Conservation (phyloP, 2,113 vertebrate species). For the Cyprinodon tularosa region DNA sequence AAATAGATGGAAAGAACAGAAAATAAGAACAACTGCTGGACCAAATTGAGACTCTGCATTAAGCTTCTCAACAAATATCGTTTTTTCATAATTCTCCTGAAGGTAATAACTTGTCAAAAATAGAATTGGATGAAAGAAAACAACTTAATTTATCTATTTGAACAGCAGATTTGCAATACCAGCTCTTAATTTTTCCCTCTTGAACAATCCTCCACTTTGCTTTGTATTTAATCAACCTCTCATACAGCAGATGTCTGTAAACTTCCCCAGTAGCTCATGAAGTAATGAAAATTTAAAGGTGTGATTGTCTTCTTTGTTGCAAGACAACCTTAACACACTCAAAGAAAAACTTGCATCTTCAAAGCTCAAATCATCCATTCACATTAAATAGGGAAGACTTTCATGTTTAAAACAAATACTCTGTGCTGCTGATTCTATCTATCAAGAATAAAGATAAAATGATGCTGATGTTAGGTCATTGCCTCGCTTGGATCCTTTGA, state of each 20-base stretch:
- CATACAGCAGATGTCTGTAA: conserved; percentile 49
- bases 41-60: not conserved
- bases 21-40: not conserved
- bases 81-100: not conserved
- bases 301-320: conserved; percentile 60
- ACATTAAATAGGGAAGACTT: conserved; percentile 36
- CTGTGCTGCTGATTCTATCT: conserved; percentile 41
- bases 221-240: conserved; percentile 63
- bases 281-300: conserved; percentile 76
- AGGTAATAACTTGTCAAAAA: not conserved
- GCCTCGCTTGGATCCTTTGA: not conserved
- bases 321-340: conserved; percentile 51
- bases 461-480: conserved; percentile 32
- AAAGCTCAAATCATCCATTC: conserved; percentile 43
- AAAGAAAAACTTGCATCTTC: conserved; percentile 46
- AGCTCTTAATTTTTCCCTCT: not conserved
- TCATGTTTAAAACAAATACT: conserved; percentile 31
- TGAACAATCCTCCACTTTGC: conserved; percentile 20
- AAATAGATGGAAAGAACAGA: conserved; percentile 11
- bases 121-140: not conserved
- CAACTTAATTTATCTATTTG: not conserved
- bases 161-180: conserved; percentile 22
- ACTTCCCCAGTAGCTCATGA: conserved; percentile 55
- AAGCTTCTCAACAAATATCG: not conserved
- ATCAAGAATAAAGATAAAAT: conserved; percentile 33